phyloP scores from a whole-genome alignment of 2,888 invertebrate species.

The Glaucopsyche alexis region DNA sequence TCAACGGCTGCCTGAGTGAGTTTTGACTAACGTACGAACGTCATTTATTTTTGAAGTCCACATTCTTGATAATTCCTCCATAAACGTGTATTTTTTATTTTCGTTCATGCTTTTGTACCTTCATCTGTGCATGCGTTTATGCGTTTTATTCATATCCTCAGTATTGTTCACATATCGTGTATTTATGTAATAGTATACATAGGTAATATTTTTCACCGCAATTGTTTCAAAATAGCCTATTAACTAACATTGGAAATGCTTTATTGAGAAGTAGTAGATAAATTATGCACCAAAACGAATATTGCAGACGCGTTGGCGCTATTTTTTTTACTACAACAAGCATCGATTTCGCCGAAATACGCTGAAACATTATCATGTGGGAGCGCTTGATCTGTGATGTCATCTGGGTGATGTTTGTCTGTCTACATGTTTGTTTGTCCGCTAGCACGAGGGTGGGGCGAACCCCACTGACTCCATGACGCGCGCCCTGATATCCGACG shows the following conservation, averaged over 20 bases:
- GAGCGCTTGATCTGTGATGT: slow-evolving; percentile 55
- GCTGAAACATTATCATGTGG: slow-evolving; percentile 43
- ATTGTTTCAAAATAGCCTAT: slow-evolving; percentile 51
- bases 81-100: slow-evolving; percentile 52
- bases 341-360: slow-evolving; percentile 49
- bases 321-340: slow-evolving; percentile 79
- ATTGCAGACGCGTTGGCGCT: slow-evolving; percentile 62
- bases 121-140: slow-evolving; percentile 73
- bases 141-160: slow-evolving; percentile 63
- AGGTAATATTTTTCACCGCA: slow-evolving; percentile 44
- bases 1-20: slow-evolving; percentile 80
- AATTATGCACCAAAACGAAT: slow-evolving; percentile 51
- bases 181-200: slow-evolving; percentile 27
- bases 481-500: slow-evolving; percentile 96
- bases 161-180: slow-evolving; percentile 45
- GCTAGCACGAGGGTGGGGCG: slow-evolving; percentile 94
- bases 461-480: slow-evolving; percentile 97
- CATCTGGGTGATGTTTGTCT: slow-evolving; percentile 65
- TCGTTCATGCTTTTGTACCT: slow-evolving; percentile 69
- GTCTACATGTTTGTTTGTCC: slow-evolving; percentile 81
- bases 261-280: slow-evolving; percentile 47
- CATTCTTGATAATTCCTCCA: slow-evolving; percentile 45
- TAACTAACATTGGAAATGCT: slow-evolving; percentile 65
- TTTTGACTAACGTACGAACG: slow-evolving; percentile 69
- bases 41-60: slow-evolving; percentile 80